Base-by-base conservation (phyloP, 2,113 vertebrate species). In the Noturus placidus region DNA sequence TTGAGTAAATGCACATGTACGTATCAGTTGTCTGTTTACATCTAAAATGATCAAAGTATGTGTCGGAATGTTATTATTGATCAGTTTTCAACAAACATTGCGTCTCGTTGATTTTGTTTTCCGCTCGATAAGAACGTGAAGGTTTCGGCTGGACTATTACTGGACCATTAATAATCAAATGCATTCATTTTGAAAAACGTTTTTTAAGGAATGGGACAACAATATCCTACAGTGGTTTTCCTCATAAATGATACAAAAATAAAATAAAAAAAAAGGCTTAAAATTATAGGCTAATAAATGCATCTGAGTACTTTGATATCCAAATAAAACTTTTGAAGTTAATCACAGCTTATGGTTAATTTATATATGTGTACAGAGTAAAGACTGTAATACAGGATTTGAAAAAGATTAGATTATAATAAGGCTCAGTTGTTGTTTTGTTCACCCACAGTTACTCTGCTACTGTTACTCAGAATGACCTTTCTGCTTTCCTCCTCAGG, bases 401-500 rank as follows among this genome's bases (percentile, higher is more conserved):
- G 27, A 33, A 33, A 11, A 54, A 46, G 77, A 80, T 80, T 57
- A 27, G 42, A 50, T 77, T 77, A 14, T 59, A 82, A 30, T 20
- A 67, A 83, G 14, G 25, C 35, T 83, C 27, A 84, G 46, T 52
- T 22, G n/a, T 35, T 77, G 50, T 82, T 76, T 70, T 52, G 59
- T 77, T 54, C 42, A 30, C 52, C 56, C 11, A 46, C 42, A 22
- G 33, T 20, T 61, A 38, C 25, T 76, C 42, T 25, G 81, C 50
- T 78, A 54, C 50, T 78, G 50, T 87, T 56, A 84, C 80, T 63
- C 54, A 14, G 46, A 69, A 88, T 79, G 72, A 88, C 6, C 8
- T 90, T 69, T 82, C 65, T 85, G 90, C 61, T 85, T 22, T 92
- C 89, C 87, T 92, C 92, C 89, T 65, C 89, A 98, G 97, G 97